Evolutionary conservation across 2,888 invertebrate species (phyloP), one percentile per base, ranked within the genome.

Genomic region (Tortricodes alternella): DNA sequence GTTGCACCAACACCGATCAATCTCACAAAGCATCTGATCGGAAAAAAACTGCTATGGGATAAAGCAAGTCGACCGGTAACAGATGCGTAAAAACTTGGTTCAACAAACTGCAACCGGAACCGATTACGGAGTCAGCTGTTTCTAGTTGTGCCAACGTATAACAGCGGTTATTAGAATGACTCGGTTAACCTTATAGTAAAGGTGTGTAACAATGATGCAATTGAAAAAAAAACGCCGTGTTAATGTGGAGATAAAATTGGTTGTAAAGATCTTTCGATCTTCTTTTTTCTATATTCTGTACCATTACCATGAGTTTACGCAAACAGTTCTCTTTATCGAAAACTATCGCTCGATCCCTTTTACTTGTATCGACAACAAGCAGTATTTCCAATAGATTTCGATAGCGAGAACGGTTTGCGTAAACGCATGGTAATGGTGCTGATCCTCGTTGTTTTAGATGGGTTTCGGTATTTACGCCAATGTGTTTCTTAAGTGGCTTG

Each of bases 71-170:
- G 70, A 81, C 79, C 80, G 81, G 82, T 77, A 76, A 70, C 66
- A 62, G 66, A 62, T 62, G 63, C 70, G 78, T 77, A 85, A 85
- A 85, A 85, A 79, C 62, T 62, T 65, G 53, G 85, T 85, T 85
- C 85, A 85, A 83, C 73, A 80, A 80, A 84, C 85, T 78, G 58
- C 65, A 53, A 71, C 60, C 58, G 43, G 57, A 52, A n/a, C 46
- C 23, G 41, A 51, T 44, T 15, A 24, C 32, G 44, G 29, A 19
- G 15, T 9, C 8, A 8, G 19, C 11, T 11, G 7, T 2, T 4
- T 9, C 35, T 11, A 3, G 34, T 3, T 3, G 8, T 15, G 3
- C 13, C 5, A 16, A 48, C 18, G n/a, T 19, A 23, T 51, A 53
- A 37, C 18, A 53, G 19, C 29, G 35, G 49, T 9, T 29, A 23